Conservation (phyloP, 2,888 invertebrate species). For the Phanerotoma sp. region DNA sequence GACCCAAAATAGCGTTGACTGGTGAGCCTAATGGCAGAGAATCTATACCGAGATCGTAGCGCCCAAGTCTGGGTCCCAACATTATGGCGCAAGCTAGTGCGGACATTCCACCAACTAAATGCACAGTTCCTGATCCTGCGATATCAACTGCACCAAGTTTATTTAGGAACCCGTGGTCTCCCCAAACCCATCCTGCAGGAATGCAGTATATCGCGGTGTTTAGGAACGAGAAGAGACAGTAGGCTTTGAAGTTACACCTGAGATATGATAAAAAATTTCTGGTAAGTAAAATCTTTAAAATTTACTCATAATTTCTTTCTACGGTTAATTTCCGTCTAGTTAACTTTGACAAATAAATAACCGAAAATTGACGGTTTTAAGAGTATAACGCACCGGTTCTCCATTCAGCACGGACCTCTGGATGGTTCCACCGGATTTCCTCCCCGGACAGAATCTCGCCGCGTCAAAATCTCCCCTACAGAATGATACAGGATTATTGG, state of each 20-base stretch:
- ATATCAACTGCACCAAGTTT: constrained; percentile 87
- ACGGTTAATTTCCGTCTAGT: too few species aligned
- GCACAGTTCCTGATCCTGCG: constrained; percentile 89
- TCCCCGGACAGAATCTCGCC: too few species aligned
- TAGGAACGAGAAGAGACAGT: constrained; percentile 84
- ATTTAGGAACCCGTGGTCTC: constrained; percentile 82
- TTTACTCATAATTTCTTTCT: too few species aligned
- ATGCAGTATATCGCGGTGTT: constrained; percentile 90
- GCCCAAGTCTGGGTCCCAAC: constrained; percentile 84
- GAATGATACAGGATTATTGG: too few species aligned
- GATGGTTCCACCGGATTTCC: too few species aligned
- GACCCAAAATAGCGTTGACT: constrained; percentile 87
- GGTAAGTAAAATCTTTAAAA: too few species aligned
- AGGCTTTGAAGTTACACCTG: constrained; percentile 88
- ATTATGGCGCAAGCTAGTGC: constrained; percentile 78
- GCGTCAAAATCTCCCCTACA: too few species aligned
- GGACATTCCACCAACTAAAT: constrained; percentile 75
- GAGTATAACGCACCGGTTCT: too few species aligned
- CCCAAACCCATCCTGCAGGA: constrained; percentile 94
- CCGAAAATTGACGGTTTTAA: too few species aligned
- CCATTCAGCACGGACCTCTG: too few species aligned
- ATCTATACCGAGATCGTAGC: constrained; percentile 75
- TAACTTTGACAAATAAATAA: too few species aligned
- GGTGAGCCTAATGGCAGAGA: constrained; percentile 83
- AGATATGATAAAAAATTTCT: constrained; percentile 15